Percentiles rank a stretch among this genome's conserved stretches.
Conservation (phyloP, 2,113 vertebrate species). For the Ptilorrhoa leucosticta region DNA sequence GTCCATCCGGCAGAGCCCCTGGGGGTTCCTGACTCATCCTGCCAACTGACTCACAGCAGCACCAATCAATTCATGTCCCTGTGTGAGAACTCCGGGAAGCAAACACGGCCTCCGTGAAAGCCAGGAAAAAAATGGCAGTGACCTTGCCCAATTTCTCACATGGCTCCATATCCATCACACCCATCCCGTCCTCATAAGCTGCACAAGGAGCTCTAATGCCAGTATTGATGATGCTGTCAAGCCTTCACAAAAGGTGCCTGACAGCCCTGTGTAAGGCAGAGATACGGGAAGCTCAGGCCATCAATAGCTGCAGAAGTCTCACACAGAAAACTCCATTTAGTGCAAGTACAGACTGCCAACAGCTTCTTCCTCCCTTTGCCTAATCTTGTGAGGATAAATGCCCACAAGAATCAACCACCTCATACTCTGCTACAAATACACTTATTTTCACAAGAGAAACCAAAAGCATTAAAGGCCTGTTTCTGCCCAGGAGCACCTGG, state of each 20-base stretch:
- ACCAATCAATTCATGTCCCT: background rate
- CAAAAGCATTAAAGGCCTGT: background rate
- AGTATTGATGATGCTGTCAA: conserved; percentile 39
- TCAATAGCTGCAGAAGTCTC: background rate
- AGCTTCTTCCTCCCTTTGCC: background rate
- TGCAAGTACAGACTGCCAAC: background rate
- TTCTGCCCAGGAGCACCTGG: background rate
- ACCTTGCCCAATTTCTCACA: background rate
- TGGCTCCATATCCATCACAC: background rate
- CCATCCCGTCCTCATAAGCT: background rate
- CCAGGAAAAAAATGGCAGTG: background rate
- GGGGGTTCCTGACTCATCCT: background rate
- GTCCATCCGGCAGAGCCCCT: background rate
- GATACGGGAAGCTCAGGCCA: background rate
- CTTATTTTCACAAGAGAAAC: background rate
- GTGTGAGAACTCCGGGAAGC: background rate
- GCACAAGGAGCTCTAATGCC: background rate
- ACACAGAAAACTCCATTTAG: background rate
- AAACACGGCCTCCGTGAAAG: background rate
- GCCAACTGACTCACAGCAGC: background rate
- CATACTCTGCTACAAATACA: background rate
- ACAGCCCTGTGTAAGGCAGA: background rate
- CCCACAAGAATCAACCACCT: background rate
- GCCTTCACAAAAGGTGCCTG: background rate
- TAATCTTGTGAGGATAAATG: background rate